Percentiles rank a stretch among this genome's conserved stretches.
Conservation (phyloP, 2,797 vertebrate genomes). For the Champsocephalus esox region DNA sequence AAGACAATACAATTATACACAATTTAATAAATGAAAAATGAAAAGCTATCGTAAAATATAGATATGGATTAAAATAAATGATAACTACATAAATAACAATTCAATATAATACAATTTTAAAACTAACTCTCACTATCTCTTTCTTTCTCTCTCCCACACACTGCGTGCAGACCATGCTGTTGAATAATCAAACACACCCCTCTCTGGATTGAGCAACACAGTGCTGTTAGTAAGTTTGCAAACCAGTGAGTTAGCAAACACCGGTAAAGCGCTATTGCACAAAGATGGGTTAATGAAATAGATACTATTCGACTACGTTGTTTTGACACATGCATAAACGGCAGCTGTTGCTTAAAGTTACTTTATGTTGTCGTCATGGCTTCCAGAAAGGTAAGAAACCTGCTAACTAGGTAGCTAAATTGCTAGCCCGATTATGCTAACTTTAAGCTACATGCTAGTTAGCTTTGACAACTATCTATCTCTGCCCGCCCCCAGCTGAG, state of each 20-base stretch:
- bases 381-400: slow-evolving; percentile 75
- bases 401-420: slow-evolving; percentile 20
- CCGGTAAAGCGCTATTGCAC: background rate
- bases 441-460: slow-evolving; percentile 30
- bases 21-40: too few species aligned
- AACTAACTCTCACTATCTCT: too few species aligned
- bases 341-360: background rate
- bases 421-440: slow-evolving; percentile 29
- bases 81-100: too few species aligned
- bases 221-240: background rate
- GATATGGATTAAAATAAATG: too few species aligned
- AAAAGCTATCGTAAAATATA: too few species aligned
- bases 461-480: slow-evolving; percentile 18
- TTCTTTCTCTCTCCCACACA: too few species aligned
- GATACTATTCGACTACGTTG: rapidly evolving
- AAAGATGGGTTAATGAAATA: background rate
- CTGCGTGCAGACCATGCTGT: slow-evolving; percentile 25
- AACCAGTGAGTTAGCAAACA: background rate
- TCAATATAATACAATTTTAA: too few species aligned
- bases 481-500: slow-evolving; percentile 9
- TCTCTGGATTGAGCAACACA: slow-evolving; percentile 16
- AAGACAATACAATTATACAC: too few species aligned
- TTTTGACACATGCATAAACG: background rate
- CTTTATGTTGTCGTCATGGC: slow-evolving; percentile 54
- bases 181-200: slow-evolving; percentile 40